phyloP scores from a whole-genome alignment of 2,113 vertebrate genomes.

The Eulacestoma nigropectus region DNA sequence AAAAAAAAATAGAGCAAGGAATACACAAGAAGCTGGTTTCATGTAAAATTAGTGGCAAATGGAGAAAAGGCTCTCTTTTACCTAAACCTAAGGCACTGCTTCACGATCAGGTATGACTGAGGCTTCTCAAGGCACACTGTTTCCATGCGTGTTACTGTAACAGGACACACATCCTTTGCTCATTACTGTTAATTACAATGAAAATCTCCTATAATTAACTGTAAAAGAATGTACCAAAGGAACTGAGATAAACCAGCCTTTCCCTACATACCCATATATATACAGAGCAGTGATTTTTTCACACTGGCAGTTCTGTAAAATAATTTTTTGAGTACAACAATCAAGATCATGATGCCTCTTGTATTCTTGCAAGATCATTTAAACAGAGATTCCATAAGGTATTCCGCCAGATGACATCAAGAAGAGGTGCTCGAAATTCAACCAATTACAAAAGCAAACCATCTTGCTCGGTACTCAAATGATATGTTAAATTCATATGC shows the following conservation, averaged over 20 bases:
- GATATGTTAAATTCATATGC: not conserved
- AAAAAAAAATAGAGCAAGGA: not conserved
- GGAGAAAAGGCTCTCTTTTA: not conserved
- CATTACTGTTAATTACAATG: constrained; percentile 16
- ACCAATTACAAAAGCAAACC: constrained; percentile 3
- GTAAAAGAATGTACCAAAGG: not conserved
- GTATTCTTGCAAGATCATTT: not conserved
- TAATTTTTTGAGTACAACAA: not conserved
- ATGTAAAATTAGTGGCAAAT: not conserved
- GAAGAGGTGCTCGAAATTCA: not conserved
- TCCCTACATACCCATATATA: not conserved
- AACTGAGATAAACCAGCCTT: not conserved
- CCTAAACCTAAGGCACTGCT: not conserved
- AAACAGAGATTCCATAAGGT: not conserved
- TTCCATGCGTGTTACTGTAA: not conserved
- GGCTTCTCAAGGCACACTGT: not conserved
- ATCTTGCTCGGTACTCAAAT: not conserved
- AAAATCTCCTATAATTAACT: constrained; percentile 35
- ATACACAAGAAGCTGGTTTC: not conserved
- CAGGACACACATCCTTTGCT: not conserved
- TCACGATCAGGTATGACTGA: not conserved
- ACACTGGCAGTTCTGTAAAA: not conserved
- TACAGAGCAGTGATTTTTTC: not conserved
- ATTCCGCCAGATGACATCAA: not conserved
- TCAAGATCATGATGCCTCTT: not conserved